Evolutionary conservation across 2,888 invertebrate genomes (phyloP), one percentile per base, ranked within the genome.

Genomic region (Psococerastis gibbosa): DNA sequence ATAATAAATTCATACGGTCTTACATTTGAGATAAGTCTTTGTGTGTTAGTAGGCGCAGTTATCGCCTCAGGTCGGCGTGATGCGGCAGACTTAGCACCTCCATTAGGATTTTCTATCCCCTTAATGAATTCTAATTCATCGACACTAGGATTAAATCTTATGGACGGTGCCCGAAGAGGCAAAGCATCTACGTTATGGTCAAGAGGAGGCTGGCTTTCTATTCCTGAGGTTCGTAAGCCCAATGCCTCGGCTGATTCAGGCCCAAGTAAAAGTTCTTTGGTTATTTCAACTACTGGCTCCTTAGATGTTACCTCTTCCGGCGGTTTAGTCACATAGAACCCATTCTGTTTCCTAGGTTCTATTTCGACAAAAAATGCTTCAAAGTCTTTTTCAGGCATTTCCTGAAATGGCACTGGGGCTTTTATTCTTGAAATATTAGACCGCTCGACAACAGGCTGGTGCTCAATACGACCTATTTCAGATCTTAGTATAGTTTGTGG

Each of bases 1-100:
- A 38, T 20, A 4, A 38, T 22, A 17, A 38, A 38, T 20, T 38
- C n/a, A 20, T 38, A 38, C 6, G 38, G 38, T 6, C n/a, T 38
- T n/a, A 20, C 17, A 11, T 38, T 38, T 20, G 15, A 18, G 6
- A 18, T 38, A 13, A 38, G 15, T 38, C 20, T 38, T 38, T n/a
- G 22, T 6, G 38, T 20, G 5, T n/a, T 38, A 4, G 17, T 17
- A 13, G 16, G 6, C 6, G 15, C 15, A 16, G 15, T 18, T 18
- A 15, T 16, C 16, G 16, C 6, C n/a, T 18, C 38, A 18, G 15
- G 38, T 3, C 17, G 16, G 5, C 18, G 3, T 18, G 6, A 3
- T 8, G 18, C 15, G 17, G 9, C 13, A 4, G 6, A 5, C n/a
- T 5, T 38, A 3, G 38, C 15, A 27, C 27, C 11, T 9, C 8